Percentiles rank a stretch among this genome's conserved stretches.
Evolutionary conservation across 2,113 vertebrate genomes (phyloP).

Genomic region (Hystrix brachyura): DNA sequence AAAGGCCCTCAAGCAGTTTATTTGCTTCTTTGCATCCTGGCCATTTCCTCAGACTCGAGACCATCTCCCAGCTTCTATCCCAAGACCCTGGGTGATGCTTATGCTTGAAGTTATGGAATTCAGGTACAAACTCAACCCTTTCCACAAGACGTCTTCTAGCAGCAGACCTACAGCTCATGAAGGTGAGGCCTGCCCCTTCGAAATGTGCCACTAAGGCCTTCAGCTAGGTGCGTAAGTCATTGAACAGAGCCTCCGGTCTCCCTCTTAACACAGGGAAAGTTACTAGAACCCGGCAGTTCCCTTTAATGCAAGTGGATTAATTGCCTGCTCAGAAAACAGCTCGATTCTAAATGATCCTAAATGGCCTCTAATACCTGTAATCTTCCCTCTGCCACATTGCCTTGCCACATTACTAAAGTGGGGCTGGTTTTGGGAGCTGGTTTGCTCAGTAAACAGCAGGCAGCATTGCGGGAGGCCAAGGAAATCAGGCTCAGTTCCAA

Average conservation of each 20-base stretch:
- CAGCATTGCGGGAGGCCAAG: constrained; percentile 21
- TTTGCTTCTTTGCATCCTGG: neutral
- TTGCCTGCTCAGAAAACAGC: constrained; percentile 82
- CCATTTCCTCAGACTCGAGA: neutral
- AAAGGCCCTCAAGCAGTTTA: neutral
- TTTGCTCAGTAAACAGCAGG: constrained; percentile 56
- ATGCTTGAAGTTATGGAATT: neutral
- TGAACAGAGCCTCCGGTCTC: constrained; percentile 34
- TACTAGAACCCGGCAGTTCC: constrained; percentile 47
- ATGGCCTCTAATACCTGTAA: constrained; percentile 79
- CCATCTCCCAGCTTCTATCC: neutral
- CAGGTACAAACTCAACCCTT: neutral
- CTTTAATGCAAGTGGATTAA: constrained; percentile 82
- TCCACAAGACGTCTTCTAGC: constrained; percentile 40
- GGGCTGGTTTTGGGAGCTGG: constrained; percentile 11
- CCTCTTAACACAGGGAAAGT: constrained; percentile 41
- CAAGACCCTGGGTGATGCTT: neutral
- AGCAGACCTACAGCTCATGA: neutral
- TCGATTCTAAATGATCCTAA: constrained; percentile 79
- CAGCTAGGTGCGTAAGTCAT: constrained; percentile 5
- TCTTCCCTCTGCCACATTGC: constrained; percentile 54
- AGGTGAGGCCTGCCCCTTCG: neutral
- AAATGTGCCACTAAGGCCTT: neutral
- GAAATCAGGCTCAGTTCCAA: constrained; percentile 56
- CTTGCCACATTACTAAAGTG: constrained; percentile 24